A percentile compares a stretch with the other conserved stretches of the same genome.
Evolutionary conservation across 1,140 invertebrate genomes (phyloP).

Genomic region (Chionoecetes opilio): DNA sequence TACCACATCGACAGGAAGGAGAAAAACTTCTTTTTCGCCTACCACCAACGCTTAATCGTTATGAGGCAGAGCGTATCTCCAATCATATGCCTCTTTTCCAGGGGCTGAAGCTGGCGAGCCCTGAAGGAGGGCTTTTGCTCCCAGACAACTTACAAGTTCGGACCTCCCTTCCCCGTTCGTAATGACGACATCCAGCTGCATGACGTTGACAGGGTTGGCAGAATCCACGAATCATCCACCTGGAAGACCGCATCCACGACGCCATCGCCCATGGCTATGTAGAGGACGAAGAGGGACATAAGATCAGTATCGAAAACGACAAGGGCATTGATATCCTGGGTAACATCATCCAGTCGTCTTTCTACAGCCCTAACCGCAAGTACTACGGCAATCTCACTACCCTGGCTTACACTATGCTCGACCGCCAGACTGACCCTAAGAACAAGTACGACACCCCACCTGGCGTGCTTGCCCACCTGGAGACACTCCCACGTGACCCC

Average conservation of each 20-base stretch:
- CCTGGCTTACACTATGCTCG: constrained; percentile 21
- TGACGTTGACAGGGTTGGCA: constrained; percentile 37
- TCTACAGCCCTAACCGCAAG: constrained; percentile 49
- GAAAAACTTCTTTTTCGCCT: constrained; percentile 51
- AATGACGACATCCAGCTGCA: not conserved
- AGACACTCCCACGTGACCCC: not conserved
- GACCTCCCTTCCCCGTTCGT: constrained; percentile 36
- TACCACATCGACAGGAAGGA: constrained; percentile 51
- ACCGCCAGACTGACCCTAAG: not conserved
- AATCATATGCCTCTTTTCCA: not conserved
- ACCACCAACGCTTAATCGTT: constrained; percentile 58
- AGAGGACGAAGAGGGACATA: not conserved
- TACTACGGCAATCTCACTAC: constrained; percentile 38
- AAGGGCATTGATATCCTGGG: constrained; percentile 37
- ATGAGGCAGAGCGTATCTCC: constrained; percentile 56
- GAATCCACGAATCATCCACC: not conserved
- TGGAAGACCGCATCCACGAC: constrained; percentile 24
- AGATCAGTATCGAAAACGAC: constrained; percentile 36
- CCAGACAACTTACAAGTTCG: constrained; percentile 56
- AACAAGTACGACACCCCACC: not conserved
- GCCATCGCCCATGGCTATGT: constrained; percentile 46
- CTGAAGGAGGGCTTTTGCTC: constrained; percentile 34
- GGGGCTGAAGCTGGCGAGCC: not conserved
- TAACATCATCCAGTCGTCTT: constrained; percentile 47
- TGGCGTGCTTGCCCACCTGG: not conserved